These are phyloP conservation scores for Cephalopachus bancanus DNA, from an alignment of 2,797 vertebrate species.

Conservation along the genomic window DNA sequence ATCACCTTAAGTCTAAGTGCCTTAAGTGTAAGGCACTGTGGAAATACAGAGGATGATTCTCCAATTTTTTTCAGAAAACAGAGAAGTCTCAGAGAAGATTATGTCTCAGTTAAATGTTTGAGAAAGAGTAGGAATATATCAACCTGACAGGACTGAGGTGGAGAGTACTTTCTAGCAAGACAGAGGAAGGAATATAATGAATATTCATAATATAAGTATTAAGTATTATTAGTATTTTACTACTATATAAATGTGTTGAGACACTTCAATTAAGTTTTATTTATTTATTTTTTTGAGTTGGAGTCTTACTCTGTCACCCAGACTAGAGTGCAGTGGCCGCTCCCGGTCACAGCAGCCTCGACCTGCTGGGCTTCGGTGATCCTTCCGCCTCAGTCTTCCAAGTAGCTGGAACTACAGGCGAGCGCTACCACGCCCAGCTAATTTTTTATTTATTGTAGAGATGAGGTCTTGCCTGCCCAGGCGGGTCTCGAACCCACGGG, in stretches of 20 bases:
- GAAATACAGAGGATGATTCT: not conserved
- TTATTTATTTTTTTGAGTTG: not conserved
- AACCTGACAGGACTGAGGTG: not conserved
- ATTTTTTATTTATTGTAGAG: too few relatives aligned
- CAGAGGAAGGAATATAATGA: not conserved
- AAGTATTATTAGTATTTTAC: not conserved
- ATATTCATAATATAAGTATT: conserved; percentile 13
- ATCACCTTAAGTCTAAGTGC: not conserved
- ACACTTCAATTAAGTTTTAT: not conserved
- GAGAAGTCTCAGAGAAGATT: not conserved
- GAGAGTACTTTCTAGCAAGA: not conserved
- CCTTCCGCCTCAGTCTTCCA: too few relatives aligned
- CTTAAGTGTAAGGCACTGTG: not conserved
- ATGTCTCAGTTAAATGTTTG: not conserved
- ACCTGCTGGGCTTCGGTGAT: too few relatives aligned
- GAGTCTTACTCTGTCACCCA: too few relatives aligned
- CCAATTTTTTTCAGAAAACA: not conserved
- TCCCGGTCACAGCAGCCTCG: too few relatives aligned
- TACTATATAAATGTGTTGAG: not conserved
- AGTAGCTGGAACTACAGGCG: too few relatives aligned
- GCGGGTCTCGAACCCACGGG: too few relatives aligned
- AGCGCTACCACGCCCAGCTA: too few relatives aligned
- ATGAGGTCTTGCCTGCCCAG: too few relatives aligned
- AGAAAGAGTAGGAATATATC: not conserved
- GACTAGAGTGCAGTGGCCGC: too few relatives aligned